A percentile compares a stretch with the other conserved stretches of the same genome.
Conservation (phyloP, 2,888 invertebrate species). For the Rhagonycha fulva region DNA sequence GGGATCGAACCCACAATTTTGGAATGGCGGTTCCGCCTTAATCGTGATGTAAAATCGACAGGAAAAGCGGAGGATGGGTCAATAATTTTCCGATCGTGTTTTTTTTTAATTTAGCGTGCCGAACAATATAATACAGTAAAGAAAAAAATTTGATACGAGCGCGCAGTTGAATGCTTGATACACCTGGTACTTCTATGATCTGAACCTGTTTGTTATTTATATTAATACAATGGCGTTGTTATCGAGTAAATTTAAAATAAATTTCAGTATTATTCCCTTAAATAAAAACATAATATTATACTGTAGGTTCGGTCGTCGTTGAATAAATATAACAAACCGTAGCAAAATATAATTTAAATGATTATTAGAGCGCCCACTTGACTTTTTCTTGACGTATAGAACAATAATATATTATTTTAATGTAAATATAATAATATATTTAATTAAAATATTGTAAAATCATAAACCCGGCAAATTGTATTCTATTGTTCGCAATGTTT, state of each 20-base stretch:
- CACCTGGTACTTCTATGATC: neutral
- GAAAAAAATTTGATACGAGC: neutral
- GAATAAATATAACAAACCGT: conserved; percentile 15
- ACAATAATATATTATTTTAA: conserved; percentile 21
- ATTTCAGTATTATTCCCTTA: conserved; percentile 8
- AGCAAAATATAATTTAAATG: conserved; percentile 20
- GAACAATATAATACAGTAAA: neutral
- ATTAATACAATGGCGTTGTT: conserved; percentile 2
- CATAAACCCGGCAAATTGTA: conserved; percentile 19
- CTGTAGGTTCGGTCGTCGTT: conserved; percentile 11
- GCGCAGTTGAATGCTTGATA: neutral
- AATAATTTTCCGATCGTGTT: neutral
- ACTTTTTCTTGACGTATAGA: conserved; percentile 14
- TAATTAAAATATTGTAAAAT: conserved; percentile 24
- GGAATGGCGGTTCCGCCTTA: no score
- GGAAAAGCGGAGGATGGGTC: neutral
- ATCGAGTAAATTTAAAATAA: conserved; percentile 12
- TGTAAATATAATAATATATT: conserved; percentile 23
- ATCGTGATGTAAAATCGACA: neutral
- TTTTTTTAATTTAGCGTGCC: neutral
- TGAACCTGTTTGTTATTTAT: neutral
- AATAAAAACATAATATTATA: conserved; percentile 6
- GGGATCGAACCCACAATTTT: no score
- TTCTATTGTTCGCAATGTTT: conserved; percentile 21
- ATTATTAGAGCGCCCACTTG: conserved; percentile 19